Evolutionary conservation across 2,113 vertebrate genomes (phyloP), one percentile per base, ranked within the genome.

Genomic region (Phoxinus phoxinus): DNA sequence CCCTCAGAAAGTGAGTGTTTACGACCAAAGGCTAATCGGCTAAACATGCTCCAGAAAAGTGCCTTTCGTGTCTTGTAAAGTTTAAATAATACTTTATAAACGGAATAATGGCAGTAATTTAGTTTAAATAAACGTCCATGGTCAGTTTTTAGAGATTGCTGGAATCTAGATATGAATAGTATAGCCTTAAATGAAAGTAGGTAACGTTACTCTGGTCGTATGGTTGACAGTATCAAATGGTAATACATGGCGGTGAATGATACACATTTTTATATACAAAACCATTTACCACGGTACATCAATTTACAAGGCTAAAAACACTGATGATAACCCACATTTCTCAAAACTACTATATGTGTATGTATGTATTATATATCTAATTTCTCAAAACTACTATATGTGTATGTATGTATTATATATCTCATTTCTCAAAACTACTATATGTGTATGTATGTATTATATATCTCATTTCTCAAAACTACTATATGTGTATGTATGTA

Each of bases 1-100:
- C 56, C 8, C 48, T 65, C 63, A 59, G 80, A 59, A 84, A 73
- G 84, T 85, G 69, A 86, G 79, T 85, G 37, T 85, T 81, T 48
- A 23, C n/a, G 1, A 13, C 8, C 19, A 0, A 15, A 69, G 35
- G 81, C 81, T 72, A 72, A 53, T 12, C 23, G 2, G 58, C 73
- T 85, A 78, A 78, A 3, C 8, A 1, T 17, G 35, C 61, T 10
- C 32, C 30, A 35, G 65, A 2, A 0, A 11, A 11, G 65, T 10
- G 6, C 4, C 2, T 8, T 21, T 0, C 35, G 8, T 3, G 3
- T 32, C 65, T 2, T 69, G 6, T 2, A 3, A 32, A 3, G 2
- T 32, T 13, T 7, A 23, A 71, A 44, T 2, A 10, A 41, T n/a
- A n/a, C 21, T n/a, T 19, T 23, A n/a, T 37, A n/a, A 44, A 25